phyloP scores from a whole-genome alignment of 2,113 vertebrate species.

The Monopterus albus region DNA sequence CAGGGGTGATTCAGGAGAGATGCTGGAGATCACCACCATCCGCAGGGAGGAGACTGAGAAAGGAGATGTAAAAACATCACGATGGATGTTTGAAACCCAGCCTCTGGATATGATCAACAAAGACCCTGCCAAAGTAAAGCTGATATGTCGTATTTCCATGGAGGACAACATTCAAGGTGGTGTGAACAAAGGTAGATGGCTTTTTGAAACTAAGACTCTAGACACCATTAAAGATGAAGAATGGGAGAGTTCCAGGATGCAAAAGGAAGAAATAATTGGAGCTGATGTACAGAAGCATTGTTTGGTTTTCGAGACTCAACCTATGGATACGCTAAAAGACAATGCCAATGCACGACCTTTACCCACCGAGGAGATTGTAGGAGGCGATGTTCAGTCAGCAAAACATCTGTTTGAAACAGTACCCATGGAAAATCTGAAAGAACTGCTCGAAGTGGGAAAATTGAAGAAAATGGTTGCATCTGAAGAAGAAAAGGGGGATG shows the following conservation, averaged over 20 bases:
- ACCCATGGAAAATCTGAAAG: constrained; percentile 88
- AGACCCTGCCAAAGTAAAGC: constrained; percentile 84
- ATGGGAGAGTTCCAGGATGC: constrained; percentile 74
- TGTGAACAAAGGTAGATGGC: constrained; percentile 85
- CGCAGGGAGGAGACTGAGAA: constrained; percentile 87
- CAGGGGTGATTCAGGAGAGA: constrained; percentile 86
- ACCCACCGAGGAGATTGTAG: constrained; percentile 83
- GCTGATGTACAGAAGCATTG: constrained; percentile 89
- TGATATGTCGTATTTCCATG: constrained; percentile 86
- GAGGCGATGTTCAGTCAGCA: constrained; percentile 87
- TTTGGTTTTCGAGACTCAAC: constrained; percentile 90
- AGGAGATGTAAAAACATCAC: constrained; percentile 86
- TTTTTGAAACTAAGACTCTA: constrained; percentile 89
- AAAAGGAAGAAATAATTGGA: constrained; percentile 87
- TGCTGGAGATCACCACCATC: constrained; percentile 88
- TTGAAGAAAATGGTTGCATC: constrained; percentile 84
- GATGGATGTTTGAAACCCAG: constrained; percentile 89
- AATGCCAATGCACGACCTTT: constrained; percentile 74
- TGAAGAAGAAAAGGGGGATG: constrained; percentile 91
- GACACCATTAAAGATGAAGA: constrained; percentile 89
- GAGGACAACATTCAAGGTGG: constrained; percentile 83
- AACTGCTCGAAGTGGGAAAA: constrained; percentile 86
- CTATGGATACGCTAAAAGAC: constrained; percentile 88
- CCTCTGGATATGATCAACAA: constrained; percentile 87
- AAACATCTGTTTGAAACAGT: constrained; percentile 90